phyloP scores from a whole-genome alignment of 2,113 vertebrate genomes.

The Gopherus evgoodei region DNA sequence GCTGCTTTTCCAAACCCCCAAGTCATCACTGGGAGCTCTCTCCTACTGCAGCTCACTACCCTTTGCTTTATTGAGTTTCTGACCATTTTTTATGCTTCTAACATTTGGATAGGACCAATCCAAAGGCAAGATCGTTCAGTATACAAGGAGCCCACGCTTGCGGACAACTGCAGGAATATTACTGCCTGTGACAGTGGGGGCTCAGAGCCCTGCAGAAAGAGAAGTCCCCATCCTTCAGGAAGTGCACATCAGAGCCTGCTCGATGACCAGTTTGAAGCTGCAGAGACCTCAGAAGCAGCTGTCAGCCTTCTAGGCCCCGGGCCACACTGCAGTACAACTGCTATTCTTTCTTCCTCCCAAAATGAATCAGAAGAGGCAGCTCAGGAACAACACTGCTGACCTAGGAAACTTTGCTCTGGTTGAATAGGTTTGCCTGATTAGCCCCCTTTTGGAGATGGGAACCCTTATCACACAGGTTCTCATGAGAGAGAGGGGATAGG shows the following conservation, averaged over 20 bases:
- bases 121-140: background rate
- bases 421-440: background rate
- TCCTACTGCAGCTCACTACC: background rate
- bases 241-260: background rate
- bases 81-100: background rate
- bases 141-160: background rate
- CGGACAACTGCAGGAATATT: background rate
- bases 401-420: background rate
- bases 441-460: background rate
- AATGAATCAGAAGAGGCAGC: background rate
- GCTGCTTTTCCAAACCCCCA: background rate
- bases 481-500: background rate
- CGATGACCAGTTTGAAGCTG: background rate
- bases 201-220: background rate
- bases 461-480: background rate
- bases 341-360: too few species aligned
- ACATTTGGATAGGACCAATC: background rate
- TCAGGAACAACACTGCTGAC: background rate
- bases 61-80: background rate
- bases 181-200: background rate
- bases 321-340: background rate
- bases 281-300: background rate
- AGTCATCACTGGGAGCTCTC: background rate
- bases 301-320: background rate
- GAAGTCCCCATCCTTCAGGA: background rate